phyloP scores from a whole-genome alignment of 2,888 invertebrate genomes.

The Tryphoninae sp. region DNA sequence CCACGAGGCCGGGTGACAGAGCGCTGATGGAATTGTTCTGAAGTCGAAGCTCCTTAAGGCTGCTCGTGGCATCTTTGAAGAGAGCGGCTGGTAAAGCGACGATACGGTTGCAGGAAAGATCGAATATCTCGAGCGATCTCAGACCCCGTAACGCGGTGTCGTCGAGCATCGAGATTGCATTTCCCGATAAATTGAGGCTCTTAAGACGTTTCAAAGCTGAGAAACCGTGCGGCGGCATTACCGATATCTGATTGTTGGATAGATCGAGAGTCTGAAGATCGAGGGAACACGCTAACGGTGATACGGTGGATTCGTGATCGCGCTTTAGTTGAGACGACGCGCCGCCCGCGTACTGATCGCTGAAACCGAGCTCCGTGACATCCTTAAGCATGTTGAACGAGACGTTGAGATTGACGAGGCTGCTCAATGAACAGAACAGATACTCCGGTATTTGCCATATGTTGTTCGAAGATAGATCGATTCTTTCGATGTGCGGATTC shows the following conservation, averaged over 20 bases:
- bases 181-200: slow-evolving; percentile 92
- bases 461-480: slow-evolving; percentile 94
- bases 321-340: slow-evolving; percentile 77
- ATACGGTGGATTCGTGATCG: slow-evolving; percentile 67
- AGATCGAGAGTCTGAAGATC: slow-evolving; percentile 92
- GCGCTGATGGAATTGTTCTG: slow-evolving; percentile 95
- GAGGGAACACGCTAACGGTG: slow-evolving; percentile 85
- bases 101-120: slow-evolving; percentile 95
- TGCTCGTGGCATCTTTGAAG: slow-evolving; percentile 89
- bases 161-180: slow-evolving; percentile 93
- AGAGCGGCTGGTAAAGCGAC: slow-evolving; percentile 93
- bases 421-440: slow-evolving; percentile 91
- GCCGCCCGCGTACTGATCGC: slow-evolving; percentile 85
- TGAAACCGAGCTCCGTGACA: slow-evolving; percentile 92
- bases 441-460: slow-evolving; percentile 94
- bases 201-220: slow-evolving; percentile 89
- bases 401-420: slow-evolving; percentile 91
- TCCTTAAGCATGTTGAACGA: slow-evolving; percentile 94
- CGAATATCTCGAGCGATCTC: slow-evolving; percentile 91
- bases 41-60: slow-evolving; percentile 93
- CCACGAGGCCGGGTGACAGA: slow-evolving; percentile 92
- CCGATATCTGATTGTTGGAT: slow-evolving; percentile 92
- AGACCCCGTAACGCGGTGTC: slow-evolving; percentile 92
- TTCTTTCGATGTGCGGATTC: slow-evolving; percentile 89
- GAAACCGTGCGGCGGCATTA: slow-evolving; percentile 92